Evolutionary conservation across 2,113 vertebrate genomes (phyloP).

Genomic region (Gavia stellata): DNA sequence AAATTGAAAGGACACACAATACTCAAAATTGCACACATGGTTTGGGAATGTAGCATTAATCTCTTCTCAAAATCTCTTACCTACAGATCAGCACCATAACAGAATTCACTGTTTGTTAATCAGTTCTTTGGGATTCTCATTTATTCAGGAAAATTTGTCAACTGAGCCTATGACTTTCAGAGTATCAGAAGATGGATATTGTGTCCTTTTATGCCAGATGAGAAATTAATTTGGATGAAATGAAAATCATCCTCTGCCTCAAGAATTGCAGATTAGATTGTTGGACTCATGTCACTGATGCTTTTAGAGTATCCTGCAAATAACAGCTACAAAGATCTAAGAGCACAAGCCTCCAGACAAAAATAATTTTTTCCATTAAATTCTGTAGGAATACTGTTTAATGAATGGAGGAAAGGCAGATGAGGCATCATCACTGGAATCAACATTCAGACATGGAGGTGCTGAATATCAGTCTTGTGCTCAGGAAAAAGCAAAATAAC

Average conservation of each 20-base stretch:
- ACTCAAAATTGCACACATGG: not conserved
- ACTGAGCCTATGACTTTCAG: not conserved
- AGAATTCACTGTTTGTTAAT: not conserved
- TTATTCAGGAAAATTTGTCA: slow-evolving; percentile 14
- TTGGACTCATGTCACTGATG: not conserved
- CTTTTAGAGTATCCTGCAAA: not conserved
- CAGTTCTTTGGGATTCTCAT: not conserved
- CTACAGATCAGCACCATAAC: not conserved
- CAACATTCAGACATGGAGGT: not conserved
- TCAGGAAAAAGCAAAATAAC: not conserved
- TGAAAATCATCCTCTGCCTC: not conserved
- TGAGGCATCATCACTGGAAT: not conserved
- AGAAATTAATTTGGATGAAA: slow-evolving; percentile 16
- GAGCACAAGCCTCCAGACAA: not conserved
- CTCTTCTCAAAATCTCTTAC: not conserved
- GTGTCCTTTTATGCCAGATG: not conserved
- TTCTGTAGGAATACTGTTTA: not conserved
- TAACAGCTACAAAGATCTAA: not conserved
- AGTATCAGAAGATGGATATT: not conserved
- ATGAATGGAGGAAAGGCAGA: not conserved
- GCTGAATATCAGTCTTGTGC: not conserved
- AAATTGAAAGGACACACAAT: not conserved
- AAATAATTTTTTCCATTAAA: not conserved
- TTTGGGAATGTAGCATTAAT: not conserved
- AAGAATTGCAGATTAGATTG: not conserved